Evolutionary conservation across 2,113 vertebrate genomes (phyloP).

Genomic region (Ploceus nigricollis): DNA sequence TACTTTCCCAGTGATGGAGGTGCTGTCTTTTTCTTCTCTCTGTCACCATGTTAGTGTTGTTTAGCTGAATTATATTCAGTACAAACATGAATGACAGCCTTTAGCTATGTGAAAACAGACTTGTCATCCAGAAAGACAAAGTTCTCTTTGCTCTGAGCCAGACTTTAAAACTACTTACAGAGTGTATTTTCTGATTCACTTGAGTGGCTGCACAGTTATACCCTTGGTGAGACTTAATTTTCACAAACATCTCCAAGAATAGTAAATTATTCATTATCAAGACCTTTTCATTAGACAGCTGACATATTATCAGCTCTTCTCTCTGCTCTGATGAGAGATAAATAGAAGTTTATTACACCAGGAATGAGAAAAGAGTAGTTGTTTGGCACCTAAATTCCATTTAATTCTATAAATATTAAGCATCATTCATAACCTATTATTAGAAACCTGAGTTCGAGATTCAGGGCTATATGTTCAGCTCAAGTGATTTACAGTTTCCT

Average conservation of each 20-base stretch:
- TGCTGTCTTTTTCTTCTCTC: background rate
- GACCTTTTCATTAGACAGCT: constrained; percentile 38
- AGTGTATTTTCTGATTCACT: background rate
- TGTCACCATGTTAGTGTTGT: background rate
- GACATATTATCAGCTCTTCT: background rate
- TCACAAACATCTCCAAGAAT: constrained; percentile 30
- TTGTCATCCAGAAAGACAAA: background rate
- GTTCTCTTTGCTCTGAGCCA: background rate
- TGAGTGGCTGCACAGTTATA: background rate
- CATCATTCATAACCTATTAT: background rate
- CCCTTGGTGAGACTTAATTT: constrained; percentile 5
- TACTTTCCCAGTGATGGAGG: background rate
- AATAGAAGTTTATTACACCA: background rate
- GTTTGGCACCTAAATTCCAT: background rate
- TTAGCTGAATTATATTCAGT: background rate
- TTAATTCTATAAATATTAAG: background rate
- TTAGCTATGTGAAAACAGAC: constrained; percentile 10
- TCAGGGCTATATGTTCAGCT: background rate
- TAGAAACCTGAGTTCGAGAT: background rate
- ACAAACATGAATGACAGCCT: background rate
- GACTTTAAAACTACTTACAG: background rate
- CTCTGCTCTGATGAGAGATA: background rate
- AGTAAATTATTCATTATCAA: constrained; percentile 54
- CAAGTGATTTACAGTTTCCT: background rate
- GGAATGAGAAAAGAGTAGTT: background rate